Evolutionary conservation across 64 coral and sea anemone genomes (phyloP).

Genomic region (Porites australiensis): DNA sequence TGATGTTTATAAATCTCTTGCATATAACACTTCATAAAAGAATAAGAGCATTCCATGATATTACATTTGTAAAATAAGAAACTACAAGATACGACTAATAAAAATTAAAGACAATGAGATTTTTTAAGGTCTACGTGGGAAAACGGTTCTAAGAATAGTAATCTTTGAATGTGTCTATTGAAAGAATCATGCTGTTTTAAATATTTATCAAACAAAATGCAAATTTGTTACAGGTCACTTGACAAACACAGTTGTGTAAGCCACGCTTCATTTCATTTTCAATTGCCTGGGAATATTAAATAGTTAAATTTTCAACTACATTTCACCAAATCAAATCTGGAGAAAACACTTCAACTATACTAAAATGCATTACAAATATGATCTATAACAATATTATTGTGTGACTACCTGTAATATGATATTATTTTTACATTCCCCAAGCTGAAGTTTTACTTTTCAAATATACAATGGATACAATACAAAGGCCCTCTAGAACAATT

Average conservation of each 20-base stretch:
- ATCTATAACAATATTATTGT: conserved; percentile 26
- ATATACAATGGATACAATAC: conserved; percentile 21
- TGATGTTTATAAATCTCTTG: no score
- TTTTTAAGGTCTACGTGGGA: neutral
- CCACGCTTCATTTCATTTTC: neutral
- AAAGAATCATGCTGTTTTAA: conserved; percentile 41
- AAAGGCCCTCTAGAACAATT: conserved; percentile 10
- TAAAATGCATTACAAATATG: neutral
- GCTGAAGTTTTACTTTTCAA: neutral
- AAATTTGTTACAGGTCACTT: conserved; percentile 44
- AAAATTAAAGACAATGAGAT: neutral
- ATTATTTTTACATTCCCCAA: neutral
- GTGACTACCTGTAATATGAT: neutral
- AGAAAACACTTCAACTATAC: no score
- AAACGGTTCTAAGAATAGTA: neutral
- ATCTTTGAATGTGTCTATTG: neutral
- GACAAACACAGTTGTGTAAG: conserved; percentile 13
- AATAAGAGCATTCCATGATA: no score
- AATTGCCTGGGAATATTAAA: neutral
- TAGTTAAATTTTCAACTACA: neutral
- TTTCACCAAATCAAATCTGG: neutral
- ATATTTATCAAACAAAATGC: conserved; percentile 54
- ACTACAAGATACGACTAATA: no score
- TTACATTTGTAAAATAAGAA: no score
- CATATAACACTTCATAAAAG: no score